Evolutionary conservation across 2,113 vertebrate species (phyloP).

Genomic region (Opisthocomus hoazin): DNA sequence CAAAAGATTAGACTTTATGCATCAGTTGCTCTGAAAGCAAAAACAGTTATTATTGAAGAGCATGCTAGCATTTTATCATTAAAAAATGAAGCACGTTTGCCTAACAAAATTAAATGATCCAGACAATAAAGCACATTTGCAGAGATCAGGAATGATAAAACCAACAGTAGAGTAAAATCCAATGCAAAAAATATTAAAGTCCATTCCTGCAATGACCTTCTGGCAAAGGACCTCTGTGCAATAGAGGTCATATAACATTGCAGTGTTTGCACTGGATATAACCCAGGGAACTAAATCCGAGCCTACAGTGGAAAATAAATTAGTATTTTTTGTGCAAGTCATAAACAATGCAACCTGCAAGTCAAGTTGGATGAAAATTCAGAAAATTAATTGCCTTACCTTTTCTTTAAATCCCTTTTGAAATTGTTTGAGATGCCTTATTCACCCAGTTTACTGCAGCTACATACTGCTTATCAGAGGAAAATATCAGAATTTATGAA

Average conservation of each 20-base stretch:
- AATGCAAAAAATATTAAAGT: conserved; percentile 26
- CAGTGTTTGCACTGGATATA: neutral
- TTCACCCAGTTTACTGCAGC: neutral
- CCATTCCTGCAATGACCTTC: conserved; percentile 13
- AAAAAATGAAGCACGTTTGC: conserved; percentile 56
- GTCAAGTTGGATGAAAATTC: neutral
- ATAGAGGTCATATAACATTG: neutral
- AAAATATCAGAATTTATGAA: neutral
- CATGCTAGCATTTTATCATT: conserved; percentile 48
- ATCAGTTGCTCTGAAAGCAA: conserved; percentile 33
- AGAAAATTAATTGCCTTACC: neutral
- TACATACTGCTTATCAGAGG: neutral
- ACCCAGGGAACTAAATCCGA: neutral
- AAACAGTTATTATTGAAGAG: conserved; percentile 38
- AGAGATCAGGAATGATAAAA: conserved; percentile 51
- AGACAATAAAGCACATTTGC: conserved; percentile 57
- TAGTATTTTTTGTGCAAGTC: neutral
- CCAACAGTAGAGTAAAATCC: neutral
- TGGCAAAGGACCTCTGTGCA: neutral
- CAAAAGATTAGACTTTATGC: conserved; percentile 50
- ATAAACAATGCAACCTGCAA: neutral
- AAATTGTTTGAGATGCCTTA: neutral
- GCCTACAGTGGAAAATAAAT: neutral
- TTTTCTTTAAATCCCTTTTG: neutral
- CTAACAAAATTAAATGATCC: conserved; percentile 65